Base-by-base conservation (phyloP, 2,888 invertebrate species). In the Temnothorax ravouxi region DNA sequence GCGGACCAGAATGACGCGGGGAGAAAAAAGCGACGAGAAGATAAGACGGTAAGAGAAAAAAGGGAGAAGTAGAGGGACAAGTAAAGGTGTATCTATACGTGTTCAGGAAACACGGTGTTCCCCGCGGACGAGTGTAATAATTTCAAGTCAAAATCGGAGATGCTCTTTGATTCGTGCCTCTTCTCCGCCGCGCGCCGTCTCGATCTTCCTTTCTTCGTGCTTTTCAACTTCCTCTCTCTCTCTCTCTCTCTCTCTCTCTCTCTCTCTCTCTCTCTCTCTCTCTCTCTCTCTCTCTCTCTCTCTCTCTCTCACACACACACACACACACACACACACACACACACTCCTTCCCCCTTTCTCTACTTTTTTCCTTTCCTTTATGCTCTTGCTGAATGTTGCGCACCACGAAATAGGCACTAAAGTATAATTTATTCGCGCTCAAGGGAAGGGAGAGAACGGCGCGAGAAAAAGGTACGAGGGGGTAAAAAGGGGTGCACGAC, bases 341-440 rank as follows among this genome's bases (percentile, higher is more conserved):
- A n/a, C n/a, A 44, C 15, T 56, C 18, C n/a, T 71, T 41, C 18
- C 6, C 34, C 21, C 54, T 69, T 47, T n/a, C 15, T 59, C 21
- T 56, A 56, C 56, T 50, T 67, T 67, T 67, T 41, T 18, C 56
- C 80, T 18, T 59, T 52, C 41, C 61, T 56, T 72, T 34, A 4
- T 41, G 44, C 54, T 59, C 11, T 67, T 66, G 69, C 54, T 8
- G 71, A 74, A 83, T 75, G 85, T 85, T 67, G 83, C 86, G 77
- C 79, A 77, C 84, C 86, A 87, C 83, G 84, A 82, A 87, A 86
- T 87, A 86, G 89, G 64, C 83, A 59, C 82, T 85, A 84, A 91
- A 86, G 62, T 77, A 79, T 89, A 88, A 89, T 90, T 90, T 89
- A 89, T 90, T 87, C 83, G 71, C 85, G 76, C 84, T 84, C 84